These are phyloP conservation scores for Cheilosia pagana DNA, from an alignment of 2,888 invertebrate species.

Conservation along the genomic window DNA sequence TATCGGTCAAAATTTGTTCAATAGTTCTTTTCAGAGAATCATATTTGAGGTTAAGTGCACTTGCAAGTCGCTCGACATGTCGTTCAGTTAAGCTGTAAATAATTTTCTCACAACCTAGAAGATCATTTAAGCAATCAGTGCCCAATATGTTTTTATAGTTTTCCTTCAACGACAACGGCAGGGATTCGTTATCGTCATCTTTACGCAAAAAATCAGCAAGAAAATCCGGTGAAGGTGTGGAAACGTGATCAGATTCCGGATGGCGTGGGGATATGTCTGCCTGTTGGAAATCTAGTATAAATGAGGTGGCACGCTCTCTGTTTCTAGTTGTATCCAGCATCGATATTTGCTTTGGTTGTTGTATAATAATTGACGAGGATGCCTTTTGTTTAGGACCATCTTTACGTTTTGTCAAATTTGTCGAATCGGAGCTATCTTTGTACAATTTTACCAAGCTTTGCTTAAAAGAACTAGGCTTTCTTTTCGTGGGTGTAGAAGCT, in stretches of 20 bases:
- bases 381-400: not conserved
- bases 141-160: slow-evolving; percentile 53
- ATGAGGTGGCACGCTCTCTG: not conserved
- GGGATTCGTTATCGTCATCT: slow-evolving; percentile 24
- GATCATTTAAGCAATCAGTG: slow-evolving; percentile 42
- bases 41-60: slow-evolving; percentile 31
- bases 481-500: not conserved
- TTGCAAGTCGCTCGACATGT: slow-evolving; percentile 45
- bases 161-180: slow-evolving; percentile 35
- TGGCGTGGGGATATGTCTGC: not conserved
- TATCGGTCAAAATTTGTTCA: slow-evolving; percentile 31
- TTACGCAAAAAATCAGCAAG: not conserved
- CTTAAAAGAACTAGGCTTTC: slow-evolving; percentile 14
- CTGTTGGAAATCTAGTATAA: not conserved
- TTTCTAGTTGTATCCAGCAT: not conserved
- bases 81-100: slow-evolving; percentile 46
- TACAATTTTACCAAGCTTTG: slow-evolving; percentile 31
- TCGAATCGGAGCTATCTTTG: slow-evolving; percentile 11
- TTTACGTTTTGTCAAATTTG: not conserved
- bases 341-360: not conserved
- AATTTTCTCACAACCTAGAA: slow-evolving; percentile 48
- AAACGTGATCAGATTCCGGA: slow-evolving; percentile 26
- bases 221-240: slow-evolving; percentile 18
- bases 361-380: not conserved
- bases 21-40: slow-evolving; percentile 31